Conservation (phyloP, 2,113 vertebrate genomes). For the Grus americana region DNA sequence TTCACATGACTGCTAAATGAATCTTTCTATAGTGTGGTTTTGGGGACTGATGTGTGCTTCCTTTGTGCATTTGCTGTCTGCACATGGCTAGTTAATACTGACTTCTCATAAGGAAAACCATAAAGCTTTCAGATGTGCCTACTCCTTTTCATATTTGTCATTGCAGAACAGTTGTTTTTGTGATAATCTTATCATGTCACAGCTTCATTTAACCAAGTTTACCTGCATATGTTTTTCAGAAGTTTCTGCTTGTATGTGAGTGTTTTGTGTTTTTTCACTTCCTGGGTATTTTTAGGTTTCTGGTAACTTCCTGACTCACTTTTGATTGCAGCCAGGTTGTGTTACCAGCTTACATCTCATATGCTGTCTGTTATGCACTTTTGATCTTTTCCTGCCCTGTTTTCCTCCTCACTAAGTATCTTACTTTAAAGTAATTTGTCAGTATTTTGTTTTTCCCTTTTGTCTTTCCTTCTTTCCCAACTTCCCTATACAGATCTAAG, state of each 20-base stretch:
- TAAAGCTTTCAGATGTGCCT: not conserved
- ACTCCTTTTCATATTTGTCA: not conserved
- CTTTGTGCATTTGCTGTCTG: not conserved
- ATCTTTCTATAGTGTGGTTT: not conserved
- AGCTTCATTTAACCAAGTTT: not conserved
- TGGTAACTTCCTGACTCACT: not conserved
- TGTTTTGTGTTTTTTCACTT: not conserved
- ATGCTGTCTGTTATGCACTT: not conserved
- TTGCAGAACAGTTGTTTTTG: not conserved
- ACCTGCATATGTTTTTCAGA: not conserved
- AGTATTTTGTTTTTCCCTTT: not conserved
- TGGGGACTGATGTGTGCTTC: not conserved
- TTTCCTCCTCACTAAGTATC: not conserved
- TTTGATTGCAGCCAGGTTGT: not conserved
- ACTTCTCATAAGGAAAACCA: not conserved
- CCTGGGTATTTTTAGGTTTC: not conserved
- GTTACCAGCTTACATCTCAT: not conserved
- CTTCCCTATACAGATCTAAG: not conserved
- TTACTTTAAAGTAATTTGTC: not conserved
- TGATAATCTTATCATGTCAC: not conserved
- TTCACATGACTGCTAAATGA: not conserved
- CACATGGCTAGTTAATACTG: not conserved
- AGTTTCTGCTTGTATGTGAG: not conserved
- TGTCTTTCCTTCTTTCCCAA: not conserved
- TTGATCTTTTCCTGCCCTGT: not conserved